These are phyloP conservation scores for Parnassius mnemosyne DNA, from an alignment of 2,888 invertebrate species.

Conservation along the genomic window DNA sequence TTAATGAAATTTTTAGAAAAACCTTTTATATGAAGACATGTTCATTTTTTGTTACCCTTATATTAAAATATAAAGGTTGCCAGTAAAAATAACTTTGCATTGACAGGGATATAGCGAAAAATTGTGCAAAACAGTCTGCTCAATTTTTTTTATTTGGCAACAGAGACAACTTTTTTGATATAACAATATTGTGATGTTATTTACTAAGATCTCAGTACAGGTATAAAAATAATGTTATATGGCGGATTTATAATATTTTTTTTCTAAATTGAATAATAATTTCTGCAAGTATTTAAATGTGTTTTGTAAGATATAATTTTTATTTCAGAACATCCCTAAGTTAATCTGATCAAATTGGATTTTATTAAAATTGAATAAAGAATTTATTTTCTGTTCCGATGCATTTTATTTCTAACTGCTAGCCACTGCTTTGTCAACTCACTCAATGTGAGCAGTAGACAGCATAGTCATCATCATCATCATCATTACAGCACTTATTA, in stretches of 20 bases:
- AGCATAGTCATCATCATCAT: no score
- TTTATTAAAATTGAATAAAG: conserved; percentile 74
- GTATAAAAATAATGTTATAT: conserved; percentile 47
- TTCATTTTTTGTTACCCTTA: conserved; percentile 30
- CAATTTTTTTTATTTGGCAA: conserved; percentile 48
- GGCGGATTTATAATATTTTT: conserved; percentile 37
- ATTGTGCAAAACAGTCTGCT: conserved; percentile 10
- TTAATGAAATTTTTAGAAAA: conserved; percentile 48
- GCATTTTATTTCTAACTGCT: conserved; percentile 44
- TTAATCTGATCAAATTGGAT: conserved; percentile 77
- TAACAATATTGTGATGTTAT: conserved; percentile 70
- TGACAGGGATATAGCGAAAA: conserved; percentile 2
- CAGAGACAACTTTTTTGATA: conserved; percentile 50
- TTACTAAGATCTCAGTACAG: conserved; percentile 71
- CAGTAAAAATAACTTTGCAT: conserved; percentile 25
- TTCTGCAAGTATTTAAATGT: conserved; percentile 38
- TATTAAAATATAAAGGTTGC: conserved; percentile 28
- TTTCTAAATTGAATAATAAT: conserved; percentile 36
- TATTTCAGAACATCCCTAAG: conserved; percentile 50
- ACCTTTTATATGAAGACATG: conserved; percentile 59
- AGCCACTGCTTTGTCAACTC: no score
- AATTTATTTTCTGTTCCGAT: conserved; percentile 77
- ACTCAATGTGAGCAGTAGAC: no score
- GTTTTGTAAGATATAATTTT: conserved; percentile 38
- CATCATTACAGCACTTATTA: no score